Evolutionary conservation across 2,797 vertebrate species (phyloP).

Genomic region (Sebastes miniatus): DNA sequence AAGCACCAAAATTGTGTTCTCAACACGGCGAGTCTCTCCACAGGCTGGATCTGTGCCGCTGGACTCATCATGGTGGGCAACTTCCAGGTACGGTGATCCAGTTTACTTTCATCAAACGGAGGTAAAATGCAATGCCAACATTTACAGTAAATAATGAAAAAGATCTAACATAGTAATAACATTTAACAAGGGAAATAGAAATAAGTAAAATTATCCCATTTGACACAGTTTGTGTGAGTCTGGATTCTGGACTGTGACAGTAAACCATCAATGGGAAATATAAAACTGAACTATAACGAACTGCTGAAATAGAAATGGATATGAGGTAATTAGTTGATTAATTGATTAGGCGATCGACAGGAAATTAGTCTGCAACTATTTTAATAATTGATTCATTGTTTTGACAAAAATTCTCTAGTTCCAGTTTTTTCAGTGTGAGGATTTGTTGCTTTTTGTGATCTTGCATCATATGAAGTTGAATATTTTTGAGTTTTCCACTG

Average conservation of each 20-base stretch:
- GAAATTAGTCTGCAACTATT: no score
- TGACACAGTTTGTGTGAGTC: no score
- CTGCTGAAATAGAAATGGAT: no score
- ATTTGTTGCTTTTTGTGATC: background rate
- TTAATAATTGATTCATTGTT: background rate
- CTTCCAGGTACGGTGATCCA: conserved; percentile 83
- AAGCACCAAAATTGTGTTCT: conserved; percentile 87
- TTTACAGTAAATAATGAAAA: background rate
- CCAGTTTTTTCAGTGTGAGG: no score
- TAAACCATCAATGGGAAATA: no score
- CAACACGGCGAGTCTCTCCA: conserved; percentile 88
- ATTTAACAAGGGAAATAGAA: background rate
- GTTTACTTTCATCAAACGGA: background rate
- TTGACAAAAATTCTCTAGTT: no score
- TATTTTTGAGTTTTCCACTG: background rate
- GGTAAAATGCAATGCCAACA: background rate
- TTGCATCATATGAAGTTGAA: background rate
- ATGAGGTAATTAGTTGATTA: no score
- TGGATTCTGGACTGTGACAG: no score
- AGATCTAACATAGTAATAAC: background rate
- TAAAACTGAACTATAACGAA: no score
- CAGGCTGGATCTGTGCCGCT: conserved; percentile 89
- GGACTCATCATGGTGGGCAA: conserved; percentile 92
- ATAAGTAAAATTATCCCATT: background rate
- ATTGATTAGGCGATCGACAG: no score